phyloP scores from a whole-genome alignment of 2,888 invertebrate genomes.

The Parnassius mnemosyne region DNA sequence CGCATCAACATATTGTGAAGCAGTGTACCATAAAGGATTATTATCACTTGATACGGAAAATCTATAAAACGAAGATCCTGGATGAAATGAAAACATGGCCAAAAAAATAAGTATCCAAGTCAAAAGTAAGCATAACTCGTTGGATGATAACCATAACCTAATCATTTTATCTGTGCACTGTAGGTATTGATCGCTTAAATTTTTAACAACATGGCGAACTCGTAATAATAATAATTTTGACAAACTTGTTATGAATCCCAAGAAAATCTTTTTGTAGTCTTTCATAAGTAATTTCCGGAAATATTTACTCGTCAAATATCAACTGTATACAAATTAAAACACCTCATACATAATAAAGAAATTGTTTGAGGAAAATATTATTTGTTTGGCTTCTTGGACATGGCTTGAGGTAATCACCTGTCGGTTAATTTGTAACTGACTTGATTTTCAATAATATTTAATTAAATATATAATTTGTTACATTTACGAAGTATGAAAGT shows the following conservation, averaged over 20 bases:
- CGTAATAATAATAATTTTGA: constrained; percentile 33
- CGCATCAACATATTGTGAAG: too few relatives aligned
- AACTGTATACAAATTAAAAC: neutral
- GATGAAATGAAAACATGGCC: too few relatives aligned
- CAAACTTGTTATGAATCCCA: constrained; percentile 14
- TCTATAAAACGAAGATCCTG: too few relatives aligned
- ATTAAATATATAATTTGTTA: too few relatives aligned
- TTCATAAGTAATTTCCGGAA: neutral
- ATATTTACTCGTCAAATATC: neutral
- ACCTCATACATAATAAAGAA: neutral
- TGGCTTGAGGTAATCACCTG: constrained; percentile 18
- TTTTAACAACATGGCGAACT: constrained; percentile 73
- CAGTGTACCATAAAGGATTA: too few relatives aligned
- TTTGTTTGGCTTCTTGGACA: constrained; percentile 26
- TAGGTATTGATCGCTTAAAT: constrained; percentile 38
- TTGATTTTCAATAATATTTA: neutral
- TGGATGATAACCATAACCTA: too few relatives aligned
- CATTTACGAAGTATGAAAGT: too few relatives aligned
- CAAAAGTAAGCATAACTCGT: too few relatives aligned
- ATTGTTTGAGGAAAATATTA: constrained; percentile 1
- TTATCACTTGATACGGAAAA: too few relatives aligned
- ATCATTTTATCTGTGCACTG: constrained; percentile 13
- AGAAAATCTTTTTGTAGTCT: constrained; percentile 7
- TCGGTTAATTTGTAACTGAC: constrained; percentile 14
- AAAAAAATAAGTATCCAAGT: too few relatives aligned